phyloP scores from a whole-genome alignment of 2,888 invertebrate genomes.

The Drosophila putrida region DNA sequence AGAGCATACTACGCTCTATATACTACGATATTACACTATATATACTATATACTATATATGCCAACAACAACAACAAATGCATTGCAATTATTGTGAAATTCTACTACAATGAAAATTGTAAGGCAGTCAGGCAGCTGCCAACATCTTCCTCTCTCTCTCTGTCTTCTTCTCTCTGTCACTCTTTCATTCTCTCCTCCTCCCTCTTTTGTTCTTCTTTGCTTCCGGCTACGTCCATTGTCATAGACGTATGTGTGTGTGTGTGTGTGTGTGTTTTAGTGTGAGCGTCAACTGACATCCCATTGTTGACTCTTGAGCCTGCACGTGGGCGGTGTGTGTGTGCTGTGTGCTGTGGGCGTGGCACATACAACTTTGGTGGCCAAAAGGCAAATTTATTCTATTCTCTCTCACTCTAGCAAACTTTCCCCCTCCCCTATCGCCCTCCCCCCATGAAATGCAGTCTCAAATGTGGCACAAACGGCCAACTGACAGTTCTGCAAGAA shows the following conservation, averaged over 20 bases:
- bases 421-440: neutral
- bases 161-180: no score
- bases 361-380: conserved; percentile 67
- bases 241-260: conserved; percentile 21
- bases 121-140: conserved; percentile 55
- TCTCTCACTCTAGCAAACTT: conserved; percentile 1
- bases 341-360: conserved; percentile 15
- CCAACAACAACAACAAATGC: conserved; percentile 41
- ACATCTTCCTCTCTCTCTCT: neutral
- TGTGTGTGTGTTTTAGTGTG: conserved; percentile 26
- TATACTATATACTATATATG: conserved; percentile 38
- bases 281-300: conserved; percentile 59
- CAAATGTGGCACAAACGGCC: conserved; percentile 46
- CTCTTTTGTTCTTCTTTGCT: neutral
- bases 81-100: conserved; percentile 77
- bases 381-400: conserved; percentile 70
- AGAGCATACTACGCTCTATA: conserved; percentile 73
- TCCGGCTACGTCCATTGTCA: conserved; percentile 61
- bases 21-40: conserved; percentile 44
- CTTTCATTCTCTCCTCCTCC: neutral
- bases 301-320: conserved; percentile 65
- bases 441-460: conserved; percentile 38
- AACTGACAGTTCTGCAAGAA: conserved; percentile 18
- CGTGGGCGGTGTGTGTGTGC: conserved; percentile 36
- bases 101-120: conserved; percentile 75